Evolutionary conservation across 2,113 vertebrate species (phyloP).

Genomic region (Xenotilapia flavipinnis): DNA sequence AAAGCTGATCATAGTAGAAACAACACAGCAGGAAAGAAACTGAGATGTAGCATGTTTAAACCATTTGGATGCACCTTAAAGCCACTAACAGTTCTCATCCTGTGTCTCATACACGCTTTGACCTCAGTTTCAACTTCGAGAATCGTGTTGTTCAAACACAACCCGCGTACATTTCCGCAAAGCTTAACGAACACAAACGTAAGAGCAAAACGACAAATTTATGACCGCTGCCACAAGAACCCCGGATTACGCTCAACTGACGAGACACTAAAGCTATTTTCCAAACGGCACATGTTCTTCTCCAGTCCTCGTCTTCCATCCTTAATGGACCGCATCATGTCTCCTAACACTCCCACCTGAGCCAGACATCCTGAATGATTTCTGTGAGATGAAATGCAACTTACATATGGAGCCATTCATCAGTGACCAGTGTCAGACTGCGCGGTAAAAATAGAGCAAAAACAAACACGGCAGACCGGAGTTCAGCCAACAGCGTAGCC

Average conservation of each 20-base stretch:
- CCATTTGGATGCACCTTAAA: not conserved
- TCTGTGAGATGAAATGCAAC: conserved; percentile 38
- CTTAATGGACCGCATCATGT: not conserved
- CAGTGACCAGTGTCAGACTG: conserved; percentile 47
- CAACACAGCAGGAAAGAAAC: not conserved
- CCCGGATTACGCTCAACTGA: not conserved
- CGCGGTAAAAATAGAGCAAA: conserved; percentile 62
- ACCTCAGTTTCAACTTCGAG: not conserved
- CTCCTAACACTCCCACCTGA: not conserved
- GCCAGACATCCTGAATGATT: conserved; percentile 6
- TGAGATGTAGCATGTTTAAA: not conserved
- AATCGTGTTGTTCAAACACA: not conserved
- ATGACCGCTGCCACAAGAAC: not conserved
- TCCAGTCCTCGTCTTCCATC: not conserved
- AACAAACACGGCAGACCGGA: conserved; percentile 46
- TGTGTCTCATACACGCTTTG: not conserved
- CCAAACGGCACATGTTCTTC: not conserved
- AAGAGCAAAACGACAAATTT: not conserved
- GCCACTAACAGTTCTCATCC: not conserved
- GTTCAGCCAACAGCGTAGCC: conserved; percentile 3
- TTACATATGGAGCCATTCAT: conserved; percentile 58
- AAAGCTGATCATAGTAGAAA: not conserved
- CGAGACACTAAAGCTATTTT: not conserved
- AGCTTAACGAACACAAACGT: not conserved
- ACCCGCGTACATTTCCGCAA: not conserved